Evolutionary conservation across 1,140 invertebrate species (phyloP), one percentile per base, ranked within the genome.

Genomic region (Drosophila sproati): DNA sequence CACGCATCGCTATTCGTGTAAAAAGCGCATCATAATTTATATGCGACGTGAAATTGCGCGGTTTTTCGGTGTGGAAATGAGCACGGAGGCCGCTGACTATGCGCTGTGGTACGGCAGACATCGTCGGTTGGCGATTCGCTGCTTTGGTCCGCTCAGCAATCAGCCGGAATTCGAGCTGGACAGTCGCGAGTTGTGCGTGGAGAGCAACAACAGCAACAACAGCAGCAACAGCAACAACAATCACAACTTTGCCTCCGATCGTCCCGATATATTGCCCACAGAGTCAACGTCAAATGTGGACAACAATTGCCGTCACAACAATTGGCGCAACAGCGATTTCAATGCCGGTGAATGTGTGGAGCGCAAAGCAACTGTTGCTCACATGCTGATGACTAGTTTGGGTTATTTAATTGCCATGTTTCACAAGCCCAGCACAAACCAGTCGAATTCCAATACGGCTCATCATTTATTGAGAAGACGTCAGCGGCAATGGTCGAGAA

Each of bases 51-150:
- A 96, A 82, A 95, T 96, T 7, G 94, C 95, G 0, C 94, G 94
- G 45, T 96, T 96, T 91, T 96, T 96, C 80, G 96, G 96, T 4
- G 95, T 96, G 6, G 94, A 96, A 76, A 94, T 95, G 50, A 94
- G 94, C 66, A 94, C 94, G 2, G 95, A 96, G 87, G 93, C 94
- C 1, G 91, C 94, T 4, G 95, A 96, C 81, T 94, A 93, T 74
- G 92, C 94, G 34, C 89, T 95, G 82, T 96, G 96, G 96, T 91
- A 95, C 55, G 95, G 96, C 61, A 91, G 96, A 62, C 94, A 96
- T 61, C 94, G 95, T 71, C 93, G 96, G 47, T 93, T 96, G 87
- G 95, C 95, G 0, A 63, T 92, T 4, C 77, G 92, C 20, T 77
- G 92, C 6, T 92, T 93, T 59, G 92, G 92, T 2, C 61, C 78